Base-by-base conservation (phyloP, 2,113 vertebrate species). In the Meles meles region DNA sequence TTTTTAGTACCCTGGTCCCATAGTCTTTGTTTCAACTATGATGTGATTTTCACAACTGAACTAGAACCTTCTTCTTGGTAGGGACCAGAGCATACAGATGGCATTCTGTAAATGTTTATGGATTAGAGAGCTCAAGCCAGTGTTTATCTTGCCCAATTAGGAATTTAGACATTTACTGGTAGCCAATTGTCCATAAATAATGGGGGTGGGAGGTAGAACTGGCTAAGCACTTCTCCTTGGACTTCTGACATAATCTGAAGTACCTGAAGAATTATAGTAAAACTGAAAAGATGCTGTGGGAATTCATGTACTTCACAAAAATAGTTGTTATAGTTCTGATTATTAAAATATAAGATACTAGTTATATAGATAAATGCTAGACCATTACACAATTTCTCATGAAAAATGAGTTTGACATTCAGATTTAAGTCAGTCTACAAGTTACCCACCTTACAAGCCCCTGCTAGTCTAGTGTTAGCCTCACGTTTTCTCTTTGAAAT, bases 261-360 rank as follows among this genome's bases (percentile, higher is more conserved):
- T 63, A 27, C 20, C 47, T 96, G 10, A 95, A 87, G 61, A 92
- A 94, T 92, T 86, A 82, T 80, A 61, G 47, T 86, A 88, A 96
- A 88, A 96, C 63, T 90, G 29, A 61, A 37, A 80, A 92, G 37
- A 49, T 81, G 82, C 37, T 63, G n/a, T 80, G 42, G 76, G 79
- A 92, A 88, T 49, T 87, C 12, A 23, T 39, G 13, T 76, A 84
- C 18, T 82, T 92, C 72, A 69, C 6, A 59, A 88, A 74, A 89
- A 72, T n/a, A 84, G 29, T 52, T 83, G 7, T 67, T 67, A n/a
- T 55, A 49, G 18, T 82, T 94, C 47, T 94, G 6, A 93, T 83
- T 83, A 80, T 80, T 85, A 94, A 86, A 86, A 92, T 95, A 71
- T 44, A 86, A 92, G 92, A 72, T 44, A 81, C 13, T 29, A 39